Evolutionary conservation across 1,140 invertebrate species (phyloP).

Genomic region (Cherax quadricarinatus): DNA sequence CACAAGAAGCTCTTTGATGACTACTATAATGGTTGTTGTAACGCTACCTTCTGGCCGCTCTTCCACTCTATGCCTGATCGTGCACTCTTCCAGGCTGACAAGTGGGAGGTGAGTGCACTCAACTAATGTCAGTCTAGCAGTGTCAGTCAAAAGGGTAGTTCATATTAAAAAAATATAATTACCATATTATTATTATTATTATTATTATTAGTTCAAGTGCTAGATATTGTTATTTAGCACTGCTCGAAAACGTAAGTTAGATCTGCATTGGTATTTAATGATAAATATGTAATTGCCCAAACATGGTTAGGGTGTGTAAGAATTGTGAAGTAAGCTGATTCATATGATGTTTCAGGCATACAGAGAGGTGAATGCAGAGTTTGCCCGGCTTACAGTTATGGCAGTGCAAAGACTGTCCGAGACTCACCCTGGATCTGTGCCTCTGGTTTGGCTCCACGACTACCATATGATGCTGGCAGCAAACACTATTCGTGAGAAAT

Average conservation of each 20-base stretch:
- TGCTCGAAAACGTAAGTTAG: too few relatives aligned
- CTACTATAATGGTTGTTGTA: constrained; percentile 95
- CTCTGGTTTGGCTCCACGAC: constrained; percentile 93
- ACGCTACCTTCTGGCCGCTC: constrained; percentile 93
- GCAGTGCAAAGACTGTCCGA: constrained; percentile 80
- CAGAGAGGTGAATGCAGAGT: constrained; percentile 87
- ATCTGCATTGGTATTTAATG: too few relatives aligned
- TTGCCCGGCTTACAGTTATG: constrained; percentile 86
- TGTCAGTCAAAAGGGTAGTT: too few relatives aligned
- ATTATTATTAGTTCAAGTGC: background rate
- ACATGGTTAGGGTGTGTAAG: too few relatives aligned
- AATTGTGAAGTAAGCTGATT: too few relatives aligned
- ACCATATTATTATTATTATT: too few relatives aligned
- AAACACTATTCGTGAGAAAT: constrained; percentile 88
- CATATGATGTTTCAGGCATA: constrained; percentile 80
- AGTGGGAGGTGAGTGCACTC: constrained; percentile 81
- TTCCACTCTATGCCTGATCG: constrained; percentile 93
- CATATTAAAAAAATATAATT: too few relatives aligned
- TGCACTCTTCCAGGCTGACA: constrained; percentile 86
- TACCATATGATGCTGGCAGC: constrained; percentile 94
- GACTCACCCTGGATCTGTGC: constrained; percentile 81
- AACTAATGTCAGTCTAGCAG: too few relatives aligned
- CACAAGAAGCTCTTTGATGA: constrained; percentile 86
- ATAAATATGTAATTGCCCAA: too few relatives aligned
- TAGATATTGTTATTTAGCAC: background rate